Evolutionary conservation across 2,888 invertebrate genomes (phyloP).

Genomic region (Rutpela maculata): DNA sequence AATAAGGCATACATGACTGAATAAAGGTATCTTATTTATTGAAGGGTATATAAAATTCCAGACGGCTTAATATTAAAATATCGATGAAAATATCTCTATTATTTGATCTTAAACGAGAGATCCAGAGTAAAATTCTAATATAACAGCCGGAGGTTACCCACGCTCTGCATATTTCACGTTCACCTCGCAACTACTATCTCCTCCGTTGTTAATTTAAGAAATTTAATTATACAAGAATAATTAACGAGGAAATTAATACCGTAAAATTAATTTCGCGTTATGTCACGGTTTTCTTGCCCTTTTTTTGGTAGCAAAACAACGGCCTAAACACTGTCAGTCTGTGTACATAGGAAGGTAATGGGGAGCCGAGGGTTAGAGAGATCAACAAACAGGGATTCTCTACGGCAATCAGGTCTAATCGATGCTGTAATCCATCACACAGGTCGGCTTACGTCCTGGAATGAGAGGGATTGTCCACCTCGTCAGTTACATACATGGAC

Average conservation of each 20-base stretch:
- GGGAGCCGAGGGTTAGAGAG: constrained; percentile 56
- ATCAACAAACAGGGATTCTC: constrained; percentile 64
- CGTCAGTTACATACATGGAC: constrained; percentile 57
- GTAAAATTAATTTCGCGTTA: constrained; percentile 56
- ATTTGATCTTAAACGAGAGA: constrained; percentile 65
- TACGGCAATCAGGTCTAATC: constrained; percentile 73
- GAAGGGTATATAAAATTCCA: constrained; percentile 67
- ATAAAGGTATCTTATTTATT: constrained; percentile 66
- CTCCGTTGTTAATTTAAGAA: constrained; percentile 59
- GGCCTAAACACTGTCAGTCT: constrained; percentile 45
- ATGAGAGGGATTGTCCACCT: constrained; percentile 59
- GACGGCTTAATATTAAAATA: constrained; percentile 68
- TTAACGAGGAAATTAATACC: constrained; percentile 53
- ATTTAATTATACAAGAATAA: constrained; percentile 62
- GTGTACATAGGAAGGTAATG: constrained; percentile 57
- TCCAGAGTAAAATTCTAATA: constrained; percentile 63
- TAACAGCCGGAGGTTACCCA: constrained; percentile 64
- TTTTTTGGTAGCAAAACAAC: constrained; percentile 40
- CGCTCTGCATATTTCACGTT: constrained; percentile 47
- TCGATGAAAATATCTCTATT: constrained; percentile 67
- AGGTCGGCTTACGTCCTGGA: constrained; percentile 66
- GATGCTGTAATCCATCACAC: constrained; percentile 74
- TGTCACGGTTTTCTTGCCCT: constrained; percentile 46
- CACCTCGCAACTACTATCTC: constrained; percentile 52
- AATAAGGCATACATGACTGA: constrained; percentile 68